Percentiles rank a stretch among this genome's conserved stretches.
These are phyloP conservation scores for Danaus melanippus DNA, from an alignment of 1,140 invertebrate species.

Conservation along the genomic window DNA sequence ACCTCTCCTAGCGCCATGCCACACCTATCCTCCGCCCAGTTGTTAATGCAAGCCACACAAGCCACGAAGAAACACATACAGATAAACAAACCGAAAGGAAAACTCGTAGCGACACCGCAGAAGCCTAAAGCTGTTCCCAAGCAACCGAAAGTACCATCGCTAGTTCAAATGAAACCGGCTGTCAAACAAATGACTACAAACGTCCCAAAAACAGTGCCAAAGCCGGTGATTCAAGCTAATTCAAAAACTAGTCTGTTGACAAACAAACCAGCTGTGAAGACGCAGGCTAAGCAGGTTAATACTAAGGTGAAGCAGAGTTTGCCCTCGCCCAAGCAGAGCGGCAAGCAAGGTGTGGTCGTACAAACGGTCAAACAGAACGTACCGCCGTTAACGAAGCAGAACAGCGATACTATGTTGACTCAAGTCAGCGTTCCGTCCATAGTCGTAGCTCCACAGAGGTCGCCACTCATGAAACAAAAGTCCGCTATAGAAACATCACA, in stretches of 20 bases:
- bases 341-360: slow-evolving; percentile 20
- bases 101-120: slow-evolving; percentile 32
- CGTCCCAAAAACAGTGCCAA: slow-evolving; percentile 16
- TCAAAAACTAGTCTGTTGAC: slow-evolving; percentile 4
- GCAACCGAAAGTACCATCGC: slow-evolving; percentile 18
- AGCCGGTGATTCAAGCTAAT: slow-evolving; percentile 6
- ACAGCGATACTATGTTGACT: slow-evolving; percentile 21
- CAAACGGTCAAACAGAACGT: slow-evolving; percentile 26
- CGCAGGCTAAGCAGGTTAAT: slow-evolving; percentile 15
- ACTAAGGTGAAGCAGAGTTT: slow-evolving; percentile 33
- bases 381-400: slow-evolving; percentile 19
- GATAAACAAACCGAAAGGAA: slow-evolving; percentile 31
- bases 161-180: slow-evolving; percentile 26
- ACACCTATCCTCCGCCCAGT: slow-evolving; percentile 49
- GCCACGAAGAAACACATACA: slow-evolving; percentile 25
- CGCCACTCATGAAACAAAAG: slow-evolving; percentile 47
- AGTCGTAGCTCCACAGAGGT: slow-evolving; percentile 37
- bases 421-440: slow-evolving; percentile 34
- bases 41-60: slow-evolving; percentile 52
- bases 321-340: slow-evolving; percentile 29
- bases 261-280: slow-evolving; percentile 35
- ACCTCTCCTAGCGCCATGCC: slow-evolving; percentile 25
- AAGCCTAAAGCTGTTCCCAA: slow-evolving; percentile 27
- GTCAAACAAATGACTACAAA: slow-evolving; percentile 4
- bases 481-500: slow-evolving; percentile 42